A percentile compares a stretch with the other conserved stretches of the same genome.
These are phyloP conservation scores for Trichonephila clavipes DNA, from an alignment of 1,140 invertebrate genomes.

Conservation along the genomic window DNA sequence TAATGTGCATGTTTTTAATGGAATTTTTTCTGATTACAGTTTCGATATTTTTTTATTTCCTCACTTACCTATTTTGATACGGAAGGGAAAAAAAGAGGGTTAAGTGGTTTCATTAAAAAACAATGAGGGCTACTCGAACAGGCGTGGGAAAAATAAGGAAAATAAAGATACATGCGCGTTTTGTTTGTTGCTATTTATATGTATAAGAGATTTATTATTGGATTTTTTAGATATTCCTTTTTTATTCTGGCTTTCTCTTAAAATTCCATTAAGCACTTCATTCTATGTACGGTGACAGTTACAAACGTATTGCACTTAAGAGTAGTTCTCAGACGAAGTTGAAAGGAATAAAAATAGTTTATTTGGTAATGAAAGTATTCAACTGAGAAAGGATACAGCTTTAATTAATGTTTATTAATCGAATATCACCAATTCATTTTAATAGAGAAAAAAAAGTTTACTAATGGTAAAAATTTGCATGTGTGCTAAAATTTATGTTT, in stretches of 20 bases:
- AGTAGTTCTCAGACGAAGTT: too few species aligned
- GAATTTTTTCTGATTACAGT: not conserved
- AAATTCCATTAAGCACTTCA: not conserved
- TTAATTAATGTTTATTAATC: not conserved
- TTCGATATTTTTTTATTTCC: not conserved
- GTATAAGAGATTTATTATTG: not conserved
- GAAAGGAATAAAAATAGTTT: too few species aligned
- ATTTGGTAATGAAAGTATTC: too few species aligned
- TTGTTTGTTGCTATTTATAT: slow-evolving; percentile 15
- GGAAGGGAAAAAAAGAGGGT: not conserved
- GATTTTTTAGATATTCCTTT: not conserved
- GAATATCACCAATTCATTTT: not conserved
- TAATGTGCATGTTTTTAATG: not conserved
- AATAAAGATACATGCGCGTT: not conserved
- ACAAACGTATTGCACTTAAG: too few species aligned
- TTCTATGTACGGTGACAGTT: too few species aligned
- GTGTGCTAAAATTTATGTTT: too few species aligned
- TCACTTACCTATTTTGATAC: not conserved
- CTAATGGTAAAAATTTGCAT: too few species aligned
- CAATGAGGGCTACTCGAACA: not conserved
- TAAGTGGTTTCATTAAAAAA: slow-evolving; percentile 20
- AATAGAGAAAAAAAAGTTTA: not conserved
- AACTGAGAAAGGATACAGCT: too few species aligned
- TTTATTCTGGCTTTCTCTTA: not conserved
- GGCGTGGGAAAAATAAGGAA: not conserved